Conservation (phyloP, 2,797 vertebrate species). For the Harpagifer antarcticus region DNA sequence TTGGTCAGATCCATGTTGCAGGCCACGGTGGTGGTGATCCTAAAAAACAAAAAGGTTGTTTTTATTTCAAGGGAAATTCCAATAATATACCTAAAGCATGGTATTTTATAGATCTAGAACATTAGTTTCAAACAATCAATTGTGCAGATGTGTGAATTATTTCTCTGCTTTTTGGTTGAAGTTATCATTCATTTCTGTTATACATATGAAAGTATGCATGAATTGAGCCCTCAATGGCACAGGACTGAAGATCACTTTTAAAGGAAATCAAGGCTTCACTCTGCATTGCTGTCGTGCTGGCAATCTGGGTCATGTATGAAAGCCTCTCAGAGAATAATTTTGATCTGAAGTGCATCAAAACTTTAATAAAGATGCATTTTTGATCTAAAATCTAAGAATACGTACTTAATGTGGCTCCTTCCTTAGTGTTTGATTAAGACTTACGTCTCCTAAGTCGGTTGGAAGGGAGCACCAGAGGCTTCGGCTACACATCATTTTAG, state of each 20-base stretch:
- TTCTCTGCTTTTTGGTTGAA: neutral
- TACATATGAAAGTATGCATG: neutral
- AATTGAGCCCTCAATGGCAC: neutral
- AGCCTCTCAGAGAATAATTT: neutral
- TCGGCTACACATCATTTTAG: neutral
- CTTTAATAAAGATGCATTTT: neutral
- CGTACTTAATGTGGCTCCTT: neutral
- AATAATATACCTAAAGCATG: neutral
- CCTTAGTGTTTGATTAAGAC: neutral
- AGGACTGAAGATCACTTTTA: neutral
- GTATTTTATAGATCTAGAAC: neutral
- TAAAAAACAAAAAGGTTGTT: slow-evolving; percentile 48
- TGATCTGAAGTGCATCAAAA: neutral
- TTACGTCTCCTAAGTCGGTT: neutral
- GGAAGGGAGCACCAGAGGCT: too few relatives aligned
- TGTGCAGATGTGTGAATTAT: neutral
- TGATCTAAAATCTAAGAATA: neutral
- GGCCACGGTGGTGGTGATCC: slow-evolving; percentile 93
- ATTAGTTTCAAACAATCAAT: neutral
- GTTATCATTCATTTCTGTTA: neutral
- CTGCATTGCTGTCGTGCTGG: neutral
- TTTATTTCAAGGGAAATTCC: neutral
- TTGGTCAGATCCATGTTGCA: slow-evolving; percentile 96
- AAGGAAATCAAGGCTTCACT: neutral
- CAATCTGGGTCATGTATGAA: neutral